Conservation (phyloP, 2,113 vertebrate genomes). For the Bombycilla garrulus region DNA sequence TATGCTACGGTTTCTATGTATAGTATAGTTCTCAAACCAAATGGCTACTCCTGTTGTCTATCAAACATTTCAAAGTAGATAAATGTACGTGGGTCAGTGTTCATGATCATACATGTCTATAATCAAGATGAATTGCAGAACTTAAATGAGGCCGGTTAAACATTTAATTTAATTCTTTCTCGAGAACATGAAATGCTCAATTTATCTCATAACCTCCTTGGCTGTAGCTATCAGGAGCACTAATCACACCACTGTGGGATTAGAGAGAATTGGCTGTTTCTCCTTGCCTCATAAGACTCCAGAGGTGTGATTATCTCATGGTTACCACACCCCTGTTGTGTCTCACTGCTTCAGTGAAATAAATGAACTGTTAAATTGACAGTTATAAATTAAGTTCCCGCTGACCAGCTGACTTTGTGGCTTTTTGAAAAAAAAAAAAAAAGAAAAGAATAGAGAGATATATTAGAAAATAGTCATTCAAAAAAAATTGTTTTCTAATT, state of each 20-base stretch:
- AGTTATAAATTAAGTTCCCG: slow-evolving; percentile 63
- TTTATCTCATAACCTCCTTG: slow-evolving; percentile 54
- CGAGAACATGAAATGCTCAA: slow-evolving; percentile 17
- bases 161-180: slow-evolving; percentile 40
- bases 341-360: slow-evolving; percentile 60
- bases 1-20: not conserved
- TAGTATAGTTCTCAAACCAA: not conserved
- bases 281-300: slow-evolving; percentile 48
- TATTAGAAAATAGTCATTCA: not conserved
- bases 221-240: slow-evolving; percentile 52
- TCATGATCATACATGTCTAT: not conserved
- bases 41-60: not conserved
- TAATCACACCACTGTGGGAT: slow-evolving; percentile 64
- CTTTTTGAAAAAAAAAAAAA: not conserved
- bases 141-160: slow-evolving; percentile 13
- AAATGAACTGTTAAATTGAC: slow-evolving; percentile 71
- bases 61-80: not conserved
- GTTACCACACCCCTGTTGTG: slow-evolving; percentile 68
- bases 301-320: slow-evolving; percentile 69
- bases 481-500: not conserved
- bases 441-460: not conserved
- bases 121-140: slow-evolving; percentile 42
- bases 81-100: not conserved
- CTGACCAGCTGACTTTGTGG: slow-evolving; percentile 39
- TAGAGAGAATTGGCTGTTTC: slow-evolving; percentile 66